Conservation (phyloP, 2,888 invertebrate genomes). For the Sympetrum striolatum region DNA sequence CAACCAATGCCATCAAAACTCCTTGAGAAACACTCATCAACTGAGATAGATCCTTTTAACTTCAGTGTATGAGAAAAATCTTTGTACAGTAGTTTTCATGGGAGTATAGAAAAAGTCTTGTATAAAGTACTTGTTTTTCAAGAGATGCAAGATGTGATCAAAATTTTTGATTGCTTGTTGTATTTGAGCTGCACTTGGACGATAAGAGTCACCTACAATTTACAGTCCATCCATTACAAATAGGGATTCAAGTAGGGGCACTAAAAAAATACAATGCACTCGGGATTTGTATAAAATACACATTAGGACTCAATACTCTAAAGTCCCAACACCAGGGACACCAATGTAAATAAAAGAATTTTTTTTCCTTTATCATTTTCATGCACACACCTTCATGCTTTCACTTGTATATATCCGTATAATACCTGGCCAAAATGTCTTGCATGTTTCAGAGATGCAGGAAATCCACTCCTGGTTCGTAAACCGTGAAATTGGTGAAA, state of each 20-base stretch:
- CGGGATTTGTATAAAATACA: constrained; percentile 42
- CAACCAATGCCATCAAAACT: no score
- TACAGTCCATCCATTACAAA: constrained; percentile 34
- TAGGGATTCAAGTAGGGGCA: constrained; percentile 22
- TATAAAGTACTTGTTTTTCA: constrained; percentile 4
- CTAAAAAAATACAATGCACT: constrained; percentile 39
- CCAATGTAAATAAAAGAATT: constrained; percentile 23
- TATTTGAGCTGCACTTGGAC: constrained; percentile 44
- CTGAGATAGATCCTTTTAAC: not conserved
- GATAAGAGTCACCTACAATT: constrained; percentile 20
- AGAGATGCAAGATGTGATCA: constrained; percentile 31
- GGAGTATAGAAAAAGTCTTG: constrained; percentile 11
- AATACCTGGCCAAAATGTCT: no score
- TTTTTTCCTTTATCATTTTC: constrained; percentile 24
- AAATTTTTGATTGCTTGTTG: constrained; percentile 41
- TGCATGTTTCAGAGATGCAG: no score
- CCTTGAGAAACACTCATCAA: no score
- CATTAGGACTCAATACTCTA: constrained; percentile 16
- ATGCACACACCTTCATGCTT: not conserved
- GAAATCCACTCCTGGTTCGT: no score
- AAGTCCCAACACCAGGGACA: constrained; percentile 19
- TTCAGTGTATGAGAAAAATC: constrained; percentile 18
- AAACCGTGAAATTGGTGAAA: no score
- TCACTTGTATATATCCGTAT: not conserved
- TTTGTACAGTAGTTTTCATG: constrained; percentile 16